Conservation (phyloP, 1,140 invertebrate genomes). For the Cotesia typhae region DNA sequence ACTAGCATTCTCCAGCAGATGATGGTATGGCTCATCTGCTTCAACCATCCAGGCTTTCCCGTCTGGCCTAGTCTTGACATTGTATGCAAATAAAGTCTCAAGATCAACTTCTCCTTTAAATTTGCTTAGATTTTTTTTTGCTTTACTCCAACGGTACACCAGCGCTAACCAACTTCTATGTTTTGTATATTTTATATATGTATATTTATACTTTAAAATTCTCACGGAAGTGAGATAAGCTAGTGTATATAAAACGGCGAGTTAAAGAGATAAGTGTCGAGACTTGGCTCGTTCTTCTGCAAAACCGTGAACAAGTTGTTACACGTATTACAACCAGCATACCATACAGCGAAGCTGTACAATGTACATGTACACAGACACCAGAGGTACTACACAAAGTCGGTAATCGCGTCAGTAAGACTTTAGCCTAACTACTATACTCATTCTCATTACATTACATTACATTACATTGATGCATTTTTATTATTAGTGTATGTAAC, state of each 20-base stretch:
- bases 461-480: constrained; percentile 13
- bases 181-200: background rate
- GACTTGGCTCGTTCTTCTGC: background rate
- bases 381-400: background rate
- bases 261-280: constrained; percentile 11
- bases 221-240: constrained; percentile 26
- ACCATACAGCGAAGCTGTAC: background rate
- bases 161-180: too few relatives aligned
- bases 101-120: too few relatives aligned
- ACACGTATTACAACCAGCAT: background rate
- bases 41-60: background rate
- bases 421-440: constrained; percentile 18
- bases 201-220: constrained; percentile 10
- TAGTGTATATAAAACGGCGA: constrained; percentile 2
- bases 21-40: too few relatives aligned
- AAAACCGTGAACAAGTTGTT: constrained; percentile 24
- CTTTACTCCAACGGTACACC: too few relatives aligned
- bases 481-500: background rate
- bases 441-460: too few relatives aligned
- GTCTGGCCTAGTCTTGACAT: too few relatives aligned
- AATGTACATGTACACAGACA: too few relatives aligned
- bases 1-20: background rate
- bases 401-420: constrained; percentile 13
- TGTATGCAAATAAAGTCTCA: too few relatives aligned
- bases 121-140: too few relatives aligned